These are phyloP conservation scores for Amiota communis DNA, from an alignment of 2,888 invertebrate genomes.

Conservation along the genomic window DNA sequence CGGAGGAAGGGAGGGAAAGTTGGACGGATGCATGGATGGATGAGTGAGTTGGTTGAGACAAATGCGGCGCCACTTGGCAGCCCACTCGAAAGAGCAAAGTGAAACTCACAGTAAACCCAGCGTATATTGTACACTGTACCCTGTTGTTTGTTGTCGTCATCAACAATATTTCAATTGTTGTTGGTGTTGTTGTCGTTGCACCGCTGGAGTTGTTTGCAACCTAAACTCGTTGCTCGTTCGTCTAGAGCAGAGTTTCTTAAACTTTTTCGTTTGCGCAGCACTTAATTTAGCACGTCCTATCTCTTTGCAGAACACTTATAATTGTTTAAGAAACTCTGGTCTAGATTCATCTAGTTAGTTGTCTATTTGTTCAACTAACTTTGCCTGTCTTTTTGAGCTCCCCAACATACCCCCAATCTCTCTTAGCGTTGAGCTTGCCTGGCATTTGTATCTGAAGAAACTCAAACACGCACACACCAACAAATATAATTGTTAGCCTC, in stretches of 20 bases:
- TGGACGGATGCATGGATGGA: neutral
- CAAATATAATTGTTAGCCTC: too few species aligned
- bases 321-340: too few species aligned
- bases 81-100: slow-evolving; percentile 35
- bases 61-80: slow-evolving; percentile 31
- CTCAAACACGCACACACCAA: too few species aligned
- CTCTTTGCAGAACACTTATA: too few species aligned
- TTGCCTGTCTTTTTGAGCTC: neutral
- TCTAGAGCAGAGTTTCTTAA: neutral
- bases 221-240: slow-evolving; percentile 25
- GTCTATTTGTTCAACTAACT: slow-evolving; percentile 3
- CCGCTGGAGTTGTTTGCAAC: slow-evolving; percentile 44
- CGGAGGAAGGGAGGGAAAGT: neutral
- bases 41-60: slow-evolving; percentile 2
- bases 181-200: slow-evolving; percentile 31
- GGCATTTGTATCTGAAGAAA: too few species aligned
- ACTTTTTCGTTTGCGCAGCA: too few species aligned
- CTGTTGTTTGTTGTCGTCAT: slow-evolving; percentile 36
- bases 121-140: too few species aligned
- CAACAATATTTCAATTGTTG: slow-evolving; percentile 35
- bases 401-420: neutral
- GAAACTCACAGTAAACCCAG: slow-evolving; percentile 29
- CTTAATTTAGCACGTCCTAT: too few species aligned
- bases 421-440: too few species aligned
- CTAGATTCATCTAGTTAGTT: slow-evolving; percentile 4